phyloP scores from a whole-genome alignment of 2,797 vertebrate genomes.

The Poeciliopsis infans region DNA sequence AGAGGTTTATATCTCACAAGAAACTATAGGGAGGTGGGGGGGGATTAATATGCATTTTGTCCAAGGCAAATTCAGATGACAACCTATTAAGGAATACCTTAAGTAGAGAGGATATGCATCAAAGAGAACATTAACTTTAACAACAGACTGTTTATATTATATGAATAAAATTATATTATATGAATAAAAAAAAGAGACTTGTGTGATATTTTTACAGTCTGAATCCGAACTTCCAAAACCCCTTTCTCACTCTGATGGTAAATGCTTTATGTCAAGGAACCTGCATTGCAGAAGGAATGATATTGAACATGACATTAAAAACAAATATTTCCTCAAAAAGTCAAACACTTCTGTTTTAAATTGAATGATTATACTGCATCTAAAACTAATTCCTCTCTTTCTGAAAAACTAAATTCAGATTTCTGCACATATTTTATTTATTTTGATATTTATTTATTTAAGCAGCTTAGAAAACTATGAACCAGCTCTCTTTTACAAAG shows the following conservation, averaged over 20 bases:
- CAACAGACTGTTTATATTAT: not conserved
- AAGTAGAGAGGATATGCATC: not conserved
- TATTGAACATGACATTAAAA: not conserved
- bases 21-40: not conserved
- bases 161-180: not conserved
- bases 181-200: not conserved
- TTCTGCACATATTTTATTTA: too few relatives aligned
- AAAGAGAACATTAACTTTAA: not conserved
- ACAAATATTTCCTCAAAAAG: not conserved
- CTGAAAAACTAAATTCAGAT: not conserved
- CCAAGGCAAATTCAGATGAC: constrained; percentile 30
- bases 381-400: not conserved
- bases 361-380: not conserved
- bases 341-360: not conserved
- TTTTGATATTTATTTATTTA: not conserved
- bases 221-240: not conserved
- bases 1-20: constrained; percentile 43
- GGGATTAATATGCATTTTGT: not conserved
- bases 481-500: not conserved
- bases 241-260: not conserved
- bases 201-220: not conserved
- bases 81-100: constrained; percentile 11
- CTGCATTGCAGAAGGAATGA: not conserved
- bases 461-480: not conserved
- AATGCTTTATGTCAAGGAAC: not conserved